A percentile compares a stretch with the other conserved stretches of the same genome.
Conservation (phyloP, 1,140 invertebrate genomes). For the Philopotamus ludificatus region DNA sequence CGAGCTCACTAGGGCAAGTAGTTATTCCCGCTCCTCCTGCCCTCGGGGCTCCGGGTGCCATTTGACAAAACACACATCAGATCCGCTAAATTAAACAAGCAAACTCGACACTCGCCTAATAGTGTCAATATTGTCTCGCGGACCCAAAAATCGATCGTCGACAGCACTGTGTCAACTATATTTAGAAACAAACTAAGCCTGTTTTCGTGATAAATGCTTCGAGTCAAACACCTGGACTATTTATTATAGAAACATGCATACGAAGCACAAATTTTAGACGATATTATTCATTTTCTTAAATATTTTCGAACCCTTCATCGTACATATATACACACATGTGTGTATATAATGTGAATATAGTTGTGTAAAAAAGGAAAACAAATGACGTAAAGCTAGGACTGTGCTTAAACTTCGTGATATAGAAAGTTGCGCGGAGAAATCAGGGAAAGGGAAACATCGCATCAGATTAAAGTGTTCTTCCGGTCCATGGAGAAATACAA, state of each 20-base stretch:
- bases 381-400: not conserved
- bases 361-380: not conserved
- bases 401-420: not conserved
- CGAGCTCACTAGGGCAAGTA: not conserved
- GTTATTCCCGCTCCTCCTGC: not conserved
- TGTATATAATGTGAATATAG: too few relatives aligned
- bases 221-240: too few relatives aligned
- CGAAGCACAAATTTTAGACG: too few relatives aligned
- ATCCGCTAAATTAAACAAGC: not conserved
- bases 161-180: too few relatives aligned
- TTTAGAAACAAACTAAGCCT: too few relatives aligned
- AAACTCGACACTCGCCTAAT: not conserved
- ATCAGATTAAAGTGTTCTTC: slow-evolving; percentile 13
- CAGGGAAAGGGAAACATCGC: slow-evolving; percentile 8
- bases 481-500: slow-evolving; percentile 11
- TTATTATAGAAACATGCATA: too few relatives aligned
- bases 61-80: not conserved
- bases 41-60: not conserved
- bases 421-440: slow-evolving; percentile 4
- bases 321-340: too few relatives aligned
- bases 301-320: too few relatives aligned
- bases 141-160: too few relatives aligned
- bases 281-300: too few relatives aligned
- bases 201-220: too few relatives aligned
- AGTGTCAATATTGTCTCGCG: too few relatives aligned